Evolutionary conservation across 92 coral and sea anemone species (phyloP), one percentile per base, ranked within the genome.

Genomic region (Epizoanthus illoricatus): DNA sequence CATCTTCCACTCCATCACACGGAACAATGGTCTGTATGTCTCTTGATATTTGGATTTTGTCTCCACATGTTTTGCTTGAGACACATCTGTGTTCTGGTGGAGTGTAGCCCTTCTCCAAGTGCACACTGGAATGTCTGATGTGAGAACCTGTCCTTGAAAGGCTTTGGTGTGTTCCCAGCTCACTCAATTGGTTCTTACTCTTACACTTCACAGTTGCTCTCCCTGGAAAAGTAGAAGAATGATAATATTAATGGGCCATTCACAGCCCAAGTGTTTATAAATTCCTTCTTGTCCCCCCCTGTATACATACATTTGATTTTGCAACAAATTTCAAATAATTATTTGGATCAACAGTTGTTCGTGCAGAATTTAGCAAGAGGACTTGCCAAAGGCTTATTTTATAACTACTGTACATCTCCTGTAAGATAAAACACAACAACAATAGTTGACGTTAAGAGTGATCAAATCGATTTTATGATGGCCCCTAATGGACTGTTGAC

Each of bases 31-130:
- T 56, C 7, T 16, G n/a, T 24, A 18, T 15, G 39, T 75, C 36
- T 57, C 56, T 8, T 17, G 64, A 36, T 8, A 69, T 10, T 7
- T 39, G 52, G 17, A 55, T 9, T 4, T 76, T 60, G 18, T 42
- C 40, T 41, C 24, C 42, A 17, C 18, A 59, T 33, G 18, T 60
- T 76, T 76, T 76, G 62, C 57, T 76, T 24, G 69, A 76, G 62
- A 76, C 2, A 41, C 69, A 59, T 41, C 36, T 76, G 15, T 61
- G 69, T 3, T 39, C 8, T 20, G 81, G 69, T 8, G 69, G 58
- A 76, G 40, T 17, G 20, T 16, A 10, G 39, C 66, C n/a, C 21
- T 21, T 39, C 60, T 42, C 67, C 24, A 28, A n/a, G 18, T 16
- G 7, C 66, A 23, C 10, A 36, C 47, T 15, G 41, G 61, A 12